Base-by-base conservation (phyloP, 2,113 vertebrate species). In the Sinocyclocheilus rhinocerous region DNA sequence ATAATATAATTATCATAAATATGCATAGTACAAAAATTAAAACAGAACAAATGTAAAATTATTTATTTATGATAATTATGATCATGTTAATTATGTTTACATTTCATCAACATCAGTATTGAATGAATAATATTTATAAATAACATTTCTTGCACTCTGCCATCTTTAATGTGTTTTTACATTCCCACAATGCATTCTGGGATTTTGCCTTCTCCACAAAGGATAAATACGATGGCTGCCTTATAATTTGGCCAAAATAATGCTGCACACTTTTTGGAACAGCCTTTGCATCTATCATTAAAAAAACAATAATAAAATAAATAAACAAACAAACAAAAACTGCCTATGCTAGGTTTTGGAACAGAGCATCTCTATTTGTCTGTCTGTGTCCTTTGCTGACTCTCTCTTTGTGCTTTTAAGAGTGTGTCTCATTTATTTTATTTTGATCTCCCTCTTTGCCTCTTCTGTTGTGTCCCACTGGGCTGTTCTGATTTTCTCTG, bases 401-500 rank as follows among this genome's bases (percentile, higher is more conserved):
- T 10, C 39, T 42, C 18, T 73, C 5, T 70, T 4, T 16, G 4
- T 4, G 29, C 29, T 50, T 50, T 48, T 24, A 45, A 24, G 13
- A 76, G 45, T 1, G 15, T 69, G 18, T 82, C 20, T n/a, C 76
- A 45, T 59, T 42, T n/a, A 36, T 63, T 33, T 81, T 50, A 16
- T 48, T 50, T 63, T 65, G 10, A 26, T 75, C 69, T 75, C 16
- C 20, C 39, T 45, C 45, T 57, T 50, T 78, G 9, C 6, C 57
- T 42, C 20, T 52, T 67, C 20, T 65, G 7, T 82, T 33, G 9
- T 22, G 48, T 48, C 33, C n/a, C 33, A 29, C 79, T 69, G 42
- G 4, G 29, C 65, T 70, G 26, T 48, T 29, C 24, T 86, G 67
- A 52, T 79, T 36, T 69, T 26, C 76, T 70, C 76, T 69, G 3